These are phyloP conservation scores for Melinaea menophilus DNA, from an alignment of 2,888 invertebrate genomes.

Conservation along the genomic window DNA sequence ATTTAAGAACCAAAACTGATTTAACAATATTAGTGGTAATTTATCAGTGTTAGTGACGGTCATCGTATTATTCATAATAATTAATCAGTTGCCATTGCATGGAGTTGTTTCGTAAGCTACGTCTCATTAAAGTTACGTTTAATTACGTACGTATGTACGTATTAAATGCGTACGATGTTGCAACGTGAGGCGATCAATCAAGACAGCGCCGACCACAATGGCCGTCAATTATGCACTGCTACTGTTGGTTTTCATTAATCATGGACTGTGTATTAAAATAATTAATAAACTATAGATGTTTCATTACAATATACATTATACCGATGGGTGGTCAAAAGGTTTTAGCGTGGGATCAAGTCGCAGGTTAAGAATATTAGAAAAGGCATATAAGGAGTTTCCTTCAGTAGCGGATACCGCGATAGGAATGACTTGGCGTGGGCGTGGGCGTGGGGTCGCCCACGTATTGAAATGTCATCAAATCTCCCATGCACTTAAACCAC, in stretches of 20 bases:
- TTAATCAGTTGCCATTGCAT: conserved; percentile 45
- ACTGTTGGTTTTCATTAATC: conserved; percentile 70
- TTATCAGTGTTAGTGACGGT: conserved; percentile 34
- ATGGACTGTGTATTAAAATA: conserved; percentile 66
- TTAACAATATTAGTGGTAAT: conserved; percentile 24
- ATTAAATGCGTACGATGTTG: conserved; percentile 30
- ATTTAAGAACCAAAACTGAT: conserved; percentile 4
- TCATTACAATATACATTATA: conserved; percentile 14
- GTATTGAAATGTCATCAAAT: conserved; percentile 41
- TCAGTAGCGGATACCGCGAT: conserved; percentile 22
- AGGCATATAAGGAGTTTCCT: background rate
- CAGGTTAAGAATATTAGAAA: conserved; percentile 1
- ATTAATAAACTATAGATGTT: conserved; percentile 52
- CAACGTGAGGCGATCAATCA: conserved; percentile 52
- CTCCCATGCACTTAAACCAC: conserved; percentile 38
- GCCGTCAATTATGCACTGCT: conserved; percentile 61
- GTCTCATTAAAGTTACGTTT: conserved; percentile 59
- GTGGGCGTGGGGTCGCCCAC: conserved; percentile 46
- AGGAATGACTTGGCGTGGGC: conserved; percentile 26
- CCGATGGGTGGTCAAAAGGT: background rate
- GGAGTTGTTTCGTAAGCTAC: conserved; percentile 50
- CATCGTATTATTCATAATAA: conserved; percentile 35
- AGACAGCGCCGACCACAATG: conserved; percentile 50
- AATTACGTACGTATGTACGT: conserved; percentile 49
- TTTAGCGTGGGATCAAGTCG: background rate